Evolutionary conservation across 2,113 vertebrate species (phyloP).

Genomic region (Cygnus atratus): DNA sequence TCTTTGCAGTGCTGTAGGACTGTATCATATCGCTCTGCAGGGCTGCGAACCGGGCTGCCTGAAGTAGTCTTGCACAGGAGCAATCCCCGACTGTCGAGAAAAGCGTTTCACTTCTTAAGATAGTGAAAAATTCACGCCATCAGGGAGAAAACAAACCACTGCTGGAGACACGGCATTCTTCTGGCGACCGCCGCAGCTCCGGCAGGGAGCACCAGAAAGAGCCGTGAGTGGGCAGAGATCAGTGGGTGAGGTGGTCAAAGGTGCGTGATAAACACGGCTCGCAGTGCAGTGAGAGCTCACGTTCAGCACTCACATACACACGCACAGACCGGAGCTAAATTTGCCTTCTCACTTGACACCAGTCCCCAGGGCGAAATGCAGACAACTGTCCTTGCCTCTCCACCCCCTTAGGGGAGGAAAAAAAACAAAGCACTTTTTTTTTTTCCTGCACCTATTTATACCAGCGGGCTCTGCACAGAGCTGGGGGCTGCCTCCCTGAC

Average conservation of each 20-base stretch:
- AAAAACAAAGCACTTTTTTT: no score
- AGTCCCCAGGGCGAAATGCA: not conserved
- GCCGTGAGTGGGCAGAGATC: not conserved
- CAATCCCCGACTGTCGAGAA: not conserved
- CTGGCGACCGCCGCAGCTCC: not conserved
- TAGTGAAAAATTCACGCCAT: not conserved
- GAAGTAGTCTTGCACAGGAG: not conserved
- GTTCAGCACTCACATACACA: not conserved
- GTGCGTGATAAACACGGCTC: not conserved
- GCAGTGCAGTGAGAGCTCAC: not conserved
- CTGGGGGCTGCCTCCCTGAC: not conserved
- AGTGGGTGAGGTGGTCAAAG: constrained; percentile 20
- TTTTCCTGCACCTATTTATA: not conserved
- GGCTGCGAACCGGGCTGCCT: not conserved
- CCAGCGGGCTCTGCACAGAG: not conserved
- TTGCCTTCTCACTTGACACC: not conserved
- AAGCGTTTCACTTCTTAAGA: not conserved
- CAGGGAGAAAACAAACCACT: rapidly evolving
- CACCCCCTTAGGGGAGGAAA: rapidly evolving
- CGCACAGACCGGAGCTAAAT: not conserved
- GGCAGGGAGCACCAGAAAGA: not conserved
- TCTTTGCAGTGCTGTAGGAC: not conserved
- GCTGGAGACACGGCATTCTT: rapidly evolving
- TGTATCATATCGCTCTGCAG: not conserved
- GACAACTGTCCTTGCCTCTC: no score